Evolutionary conservation across 2,797 vertebrate genomes (phyloP).

Genomic region (Phoebastria nigripes): DNA sequence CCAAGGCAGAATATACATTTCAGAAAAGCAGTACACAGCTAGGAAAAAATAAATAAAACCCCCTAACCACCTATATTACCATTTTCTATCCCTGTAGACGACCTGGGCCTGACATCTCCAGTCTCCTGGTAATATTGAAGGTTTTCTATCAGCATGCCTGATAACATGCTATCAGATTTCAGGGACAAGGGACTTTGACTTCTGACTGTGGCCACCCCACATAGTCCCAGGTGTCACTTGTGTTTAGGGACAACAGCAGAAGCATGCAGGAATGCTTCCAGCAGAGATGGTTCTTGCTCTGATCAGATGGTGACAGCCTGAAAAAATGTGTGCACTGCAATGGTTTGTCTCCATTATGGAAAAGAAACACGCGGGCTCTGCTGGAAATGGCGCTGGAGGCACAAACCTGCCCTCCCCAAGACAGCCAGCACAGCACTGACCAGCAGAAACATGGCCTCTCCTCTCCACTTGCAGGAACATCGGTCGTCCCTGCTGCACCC

Average conservation of each 20-base stretch:
- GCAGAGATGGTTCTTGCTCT: background rate
- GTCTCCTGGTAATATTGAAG: background rate
- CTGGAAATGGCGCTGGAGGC: background rate
- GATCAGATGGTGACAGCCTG: background rate
- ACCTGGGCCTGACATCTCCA: background rate
- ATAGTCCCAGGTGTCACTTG: background rate
- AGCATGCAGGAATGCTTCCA: background rate
- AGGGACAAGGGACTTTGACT: background rate
- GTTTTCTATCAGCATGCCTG: background rate
- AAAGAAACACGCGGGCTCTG: background rate
- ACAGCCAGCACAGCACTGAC: background rate
- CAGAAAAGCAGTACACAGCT: background rate
- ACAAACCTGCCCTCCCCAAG: background rate
- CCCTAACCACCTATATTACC: background rate
- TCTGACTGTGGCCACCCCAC: background rate
- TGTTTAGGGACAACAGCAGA: background rate
- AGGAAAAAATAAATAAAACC: background rate
- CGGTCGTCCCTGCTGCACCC: fast-evolving
- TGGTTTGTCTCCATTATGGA: background rate
- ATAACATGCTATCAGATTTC: background rate
- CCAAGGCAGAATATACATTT: background rate
- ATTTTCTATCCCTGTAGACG: background rate
- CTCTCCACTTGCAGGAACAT: background rate
- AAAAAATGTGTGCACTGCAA: background rate
- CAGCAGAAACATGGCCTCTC: background rate